Evolutionary conservation across 2,888 invertebrate genomes (phyloP), one percentile per base, ranked within the genome.

Genomic region (Caenorhabditis plicata): DNA sequence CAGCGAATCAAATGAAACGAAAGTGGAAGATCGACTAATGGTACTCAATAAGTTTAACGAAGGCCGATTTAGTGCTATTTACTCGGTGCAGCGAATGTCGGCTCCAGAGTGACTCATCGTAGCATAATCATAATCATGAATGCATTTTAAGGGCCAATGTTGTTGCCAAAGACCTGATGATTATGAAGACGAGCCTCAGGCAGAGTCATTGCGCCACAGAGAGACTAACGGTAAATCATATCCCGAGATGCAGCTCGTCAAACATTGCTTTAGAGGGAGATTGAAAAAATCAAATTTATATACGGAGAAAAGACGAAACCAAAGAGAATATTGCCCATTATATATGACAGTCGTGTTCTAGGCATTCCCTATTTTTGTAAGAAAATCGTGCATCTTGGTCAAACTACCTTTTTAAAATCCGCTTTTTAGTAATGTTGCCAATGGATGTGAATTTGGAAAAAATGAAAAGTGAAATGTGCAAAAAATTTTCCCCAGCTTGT

Each of bases 371-470:
- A 35, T 15, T 32, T 43, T 32, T 31, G 45, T 52, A 40, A 23
- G 19, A 35, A 38, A 38, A 43, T 22, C 4, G 7, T 13, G 17
- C 33, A 41, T 35, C 42, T 29, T 11, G 17, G 32, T 11, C 25
- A 31, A 23, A 32, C 9, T 41, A 23, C 26, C 33, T 15, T 17
- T 20, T 31, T 15, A 2, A 19, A 17, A 2, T 22, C 33, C 17
- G 23, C 7, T 38, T 38, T 38, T 39, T 9, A 32, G 31, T 52
- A 3, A 52, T 58, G 58, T 52, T 40, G 31, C 23, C 29, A 17
- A 48, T 44, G 48, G 58, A 52, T 35, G 39, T 29, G 1, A 52
- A 38, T 36, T 27, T 58, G 31, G 51, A 40, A 4, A 58, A 52
- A 35, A 33, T 58, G 1, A 48, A 41, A 15, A 43, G 44, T 29